Base-by-base conservation (phyloP, 2,113 vertebrate genomes). In the Mohoua ochrocephala region DNA sequence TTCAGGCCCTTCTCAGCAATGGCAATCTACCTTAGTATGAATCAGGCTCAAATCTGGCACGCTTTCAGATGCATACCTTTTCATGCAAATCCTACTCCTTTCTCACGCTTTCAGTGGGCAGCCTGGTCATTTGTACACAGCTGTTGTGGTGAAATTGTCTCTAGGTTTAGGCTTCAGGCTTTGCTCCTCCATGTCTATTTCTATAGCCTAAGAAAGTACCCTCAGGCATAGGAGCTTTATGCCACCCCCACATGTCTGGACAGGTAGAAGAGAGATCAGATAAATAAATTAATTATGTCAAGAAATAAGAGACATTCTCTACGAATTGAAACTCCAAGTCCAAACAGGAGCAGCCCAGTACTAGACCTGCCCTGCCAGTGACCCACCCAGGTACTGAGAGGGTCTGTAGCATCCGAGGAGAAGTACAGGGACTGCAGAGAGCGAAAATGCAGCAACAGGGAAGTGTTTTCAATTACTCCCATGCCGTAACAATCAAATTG, bases 51-150 rank as follows among this genome's bases (percentile, higher is more conserved):
- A 59, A 81, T 86, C 1, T 74, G 80, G 67, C 79, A 63, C 67
- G 50, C 33, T 93, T 90, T 85, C 82, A 76, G 77, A 74, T 74
- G 63, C 94, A 90, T 80, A 92, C 75, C 65, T 93, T 88, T 90
- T 76, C 4, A 11, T 69, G 50, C 26, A 91, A 94, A 91, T 91
- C 94, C 94, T 95, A 87, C 93, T 92, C 76, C 80, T 92, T 97
- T 97, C 95, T 93, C 91, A 96, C 6, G 13, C 89, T 89, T 67
- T 39, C 80, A 81, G 68, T 41, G 89, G 73, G 68, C 83, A 91
- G 39, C 42, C 73, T 77, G 79, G 83, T 84, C 91, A 95, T 93
- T 88, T 54, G 59, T 30, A 77, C 76, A 86, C 42, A 92, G 64
- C 59, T 68, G 35, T 59, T 69, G 89, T 67, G 89, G 71, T 0